Evolutionary conservation across 1,140 invertebrate species (phyloP), one percentile per base, ranked within the genome.

Genomic region (Drosophila funebris): DNA sequence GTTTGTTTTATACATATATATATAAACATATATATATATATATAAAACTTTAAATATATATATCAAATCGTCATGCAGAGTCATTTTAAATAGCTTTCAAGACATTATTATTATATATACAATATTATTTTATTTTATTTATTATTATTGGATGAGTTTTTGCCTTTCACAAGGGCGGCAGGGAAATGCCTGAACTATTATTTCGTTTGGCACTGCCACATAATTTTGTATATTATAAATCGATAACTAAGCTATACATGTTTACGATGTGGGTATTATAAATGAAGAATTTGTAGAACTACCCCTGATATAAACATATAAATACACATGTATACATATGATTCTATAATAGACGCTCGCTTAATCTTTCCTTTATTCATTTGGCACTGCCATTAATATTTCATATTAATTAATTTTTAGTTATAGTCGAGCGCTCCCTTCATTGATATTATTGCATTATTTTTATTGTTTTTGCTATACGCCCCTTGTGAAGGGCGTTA

Each of bases 41-140:
- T 44, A 22, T n/a, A n/a, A n/a, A n/a, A n/a, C n/a, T n/a, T n/a
- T n/a, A n/a, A n/a, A n/a, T 44, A 20, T 18, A 20, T 52, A 22
- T 39, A 29, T 67, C 33, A 64, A 37, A 36, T 48, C 67, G 62
- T 67, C 44, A 44, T 58, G 61, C 70, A 67, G 53, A 72, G 70
- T 73, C 70, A 73, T 67, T 68, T 60, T 22, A 66, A 52, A 73
- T 68, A 73, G 70, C 70, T 73, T 73, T 73, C 50, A 72, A 72
- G 69, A 60, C 63, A 73, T 61, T 61, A 68, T 61, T 54, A 68
- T 64, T 48, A 67, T 50, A 8, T 22, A 50, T 22, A 16, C 36
- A 22, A 57, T 60, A 33, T 48, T 14, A 60, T 60, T 61, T 61
- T 8, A 36, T 71, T 64, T 57, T 43, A 67, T 53, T 69, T 67